A percentile compares a stretch with the other conserved stretches of the same genome.
Evolutionary conservation across 2,797 vertebrate genomes (phyloP).

Genomic region (Echeneis naucrates): DNA sequence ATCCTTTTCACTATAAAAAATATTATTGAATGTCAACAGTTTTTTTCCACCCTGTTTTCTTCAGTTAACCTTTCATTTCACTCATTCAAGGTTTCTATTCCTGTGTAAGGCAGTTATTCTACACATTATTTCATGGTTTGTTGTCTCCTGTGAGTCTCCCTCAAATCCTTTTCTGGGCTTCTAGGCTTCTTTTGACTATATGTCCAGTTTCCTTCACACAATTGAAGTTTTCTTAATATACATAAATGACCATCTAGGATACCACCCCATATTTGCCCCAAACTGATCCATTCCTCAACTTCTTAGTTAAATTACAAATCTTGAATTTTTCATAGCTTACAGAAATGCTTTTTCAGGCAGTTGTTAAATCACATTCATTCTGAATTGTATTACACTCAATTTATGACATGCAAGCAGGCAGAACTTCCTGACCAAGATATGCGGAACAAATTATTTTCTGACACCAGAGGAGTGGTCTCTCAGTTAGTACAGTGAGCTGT

Average conservation of each 20-base stretch:
- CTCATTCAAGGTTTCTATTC: neutral
- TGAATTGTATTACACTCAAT: neutral
- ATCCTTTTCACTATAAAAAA: neutral
- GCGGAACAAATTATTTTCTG: neutral
- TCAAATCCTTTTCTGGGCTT: neutral
- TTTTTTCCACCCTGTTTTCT: too few relatives aligned
- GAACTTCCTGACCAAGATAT: neutral
- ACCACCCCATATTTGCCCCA: too few relatives aligned
- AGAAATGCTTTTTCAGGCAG: neutral
- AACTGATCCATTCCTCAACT: neutral
- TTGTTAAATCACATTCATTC: neutral
- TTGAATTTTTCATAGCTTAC: neutral
- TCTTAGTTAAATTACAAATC: neutral
- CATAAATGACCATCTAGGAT: too few relatives aligned
- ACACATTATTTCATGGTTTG: neutral
- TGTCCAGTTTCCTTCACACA: neutral
- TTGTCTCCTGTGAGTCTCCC: constrained; percentile 11
- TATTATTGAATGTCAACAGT: neutral
- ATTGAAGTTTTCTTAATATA: too few relatives aligned
- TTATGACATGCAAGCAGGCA: neutral
- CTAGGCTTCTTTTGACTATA: neutral
- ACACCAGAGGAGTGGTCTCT: neutral
- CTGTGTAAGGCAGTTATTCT: neutral
- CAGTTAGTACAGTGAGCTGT: too few relatives aligned
- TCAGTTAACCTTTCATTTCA: neutral